Evolutionary conservation across 2,113 vertebrate genomes (phyloP), one percentile per base, ranked within the genome.

Genomic region (Saguinus imperator): DNA sequence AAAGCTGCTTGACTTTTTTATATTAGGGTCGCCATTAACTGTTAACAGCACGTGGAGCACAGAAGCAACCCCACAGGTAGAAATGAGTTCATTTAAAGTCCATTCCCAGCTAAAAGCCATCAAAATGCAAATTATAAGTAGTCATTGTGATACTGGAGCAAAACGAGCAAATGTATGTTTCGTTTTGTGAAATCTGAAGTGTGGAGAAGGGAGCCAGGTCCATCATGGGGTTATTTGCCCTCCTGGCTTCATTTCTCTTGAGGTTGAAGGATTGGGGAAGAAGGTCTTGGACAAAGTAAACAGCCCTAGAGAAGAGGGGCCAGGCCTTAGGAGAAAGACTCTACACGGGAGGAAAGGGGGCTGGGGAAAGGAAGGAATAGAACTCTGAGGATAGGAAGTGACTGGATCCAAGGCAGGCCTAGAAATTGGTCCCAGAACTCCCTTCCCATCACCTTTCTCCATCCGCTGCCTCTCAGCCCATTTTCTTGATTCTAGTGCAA

Each of bases 161-260:
- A 75, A 45, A 70, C 23, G 1, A 82, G 58, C 37, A 32, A 83
- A 40, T 37, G 35, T 1, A 29, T n/a, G 40, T 25, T 66, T 66
- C 8, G 13, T 23, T 81, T 32, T 48, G n/a, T 72, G 48, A 27
- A 77, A 55, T 35, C 10, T 35, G 57, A 80, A 66, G 45, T 35
- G 50, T 0, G 29, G 48, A 64, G 92, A 52, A 18, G 48, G 73
- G 25, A 20, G 10, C 77, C 68, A 25, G 84, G 17, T 10, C 32
- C 23, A 4, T 0, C 1, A 29, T 35, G 3, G 0, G 20, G 35
- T 2, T 37, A 23, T 13, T 2, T 5, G 68, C 27, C 35, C 58
- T 79, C 2, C 6, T 21, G 81, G 29, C 37, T 64, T 11, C 1
- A 25, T 79, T 50, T 43, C 79, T 81, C 21, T 25, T 5, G 11